Evolutionary conservation across 2,888 invertebrate species (phyloP), one percentile per base, ranked within the genome.

Genomic region (Sinodicranocentrus sp.): DNA sequence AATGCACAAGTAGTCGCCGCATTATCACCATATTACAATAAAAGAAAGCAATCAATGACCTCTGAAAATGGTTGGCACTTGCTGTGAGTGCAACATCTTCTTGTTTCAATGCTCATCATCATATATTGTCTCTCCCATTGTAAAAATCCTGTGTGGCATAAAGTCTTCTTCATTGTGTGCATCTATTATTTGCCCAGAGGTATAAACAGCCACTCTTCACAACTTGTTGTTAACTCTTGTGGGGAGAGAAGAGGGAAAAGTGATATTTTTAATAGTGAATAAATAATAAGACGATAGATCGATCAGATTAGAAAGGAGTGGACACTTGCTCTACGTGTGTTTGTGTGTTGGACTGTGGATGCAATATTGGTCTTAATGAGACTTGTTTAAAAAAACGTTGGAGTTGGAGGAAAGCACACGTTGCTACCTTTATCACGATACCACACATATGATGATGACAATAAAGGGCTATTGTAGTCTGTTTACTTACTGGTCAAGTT

Each of bases 31-130:
- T 57, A 68, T 70, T 59, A 57, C 39, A 61, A 76, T 76, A 76
- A 77, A 67, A 72, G 72, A 83, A 77, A 83, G 83, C 83, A 83
- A 83, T 83, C 83, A 83, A 77, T 83, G 83, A 83, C 83, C 83
- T 77, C 83, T 83, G 77, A 57, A 83, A 71, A 71, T 65, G 83
- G 63, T 77, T 72, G 76, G 65, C 76, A 83, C 83, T 77, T 82
- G 72, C 76, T 76, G 75, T 63, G 52, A 75, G 71, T 72, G 65
- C 52, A 28, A 10, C 68, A 26, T 78, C 77, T 72, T 73, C 39
- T 61, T 61, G 17, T 43, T 70, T 67, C 63, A 63, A 59, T 77
- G 23, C 21, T 26, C 43, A 76, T 76, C 33, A 10, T 67, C 61
- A 15, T 61, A 5, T 54, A 2, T 43, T 39, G 61, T 5, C 33